Evolutionary conservation across 2,113 vertebrate genomes (phyloP).

Genomic region (Onychorhynchus coronatus): DNA sequence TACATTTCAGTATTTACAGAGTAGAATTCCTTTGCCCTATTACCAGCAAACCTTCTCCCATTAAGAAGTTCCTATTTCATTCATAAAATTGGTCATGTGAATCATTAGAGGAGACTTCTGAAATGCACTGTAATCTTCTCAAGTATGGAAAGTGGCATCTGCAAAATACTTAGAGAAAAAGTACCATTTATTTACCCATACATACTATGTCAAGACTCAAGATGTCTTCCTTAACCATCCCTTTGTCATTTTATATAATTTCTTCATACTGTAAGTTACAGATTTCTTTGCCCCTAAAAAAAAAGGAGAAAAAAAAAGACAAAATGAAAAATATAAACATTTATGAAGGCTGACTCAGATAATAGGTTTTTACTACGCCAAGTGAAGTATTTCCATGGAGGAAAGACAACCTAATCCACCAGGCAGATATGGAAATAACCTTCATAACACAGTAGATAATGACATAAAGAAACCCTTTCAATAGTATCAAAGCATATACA

Average conservation of each 20-base stretch:
- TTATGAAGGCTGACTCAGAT: not conserved
- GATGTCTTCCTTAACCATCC: conserved; percentile 82
- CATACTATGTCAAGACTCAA: not conserved
- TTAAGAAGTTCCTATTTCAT: not conserved
- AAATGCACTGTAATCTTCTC: not conserved
- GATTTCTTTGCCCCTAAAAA: conserved; percentile 85
- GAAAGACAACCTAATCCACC: not conserved
- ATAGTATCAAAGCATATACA: not conserved
- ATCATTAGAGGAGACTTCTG: not conserved
- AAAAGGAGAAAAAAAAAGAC: not conserved
- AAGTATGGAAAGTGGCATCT: not conserved
- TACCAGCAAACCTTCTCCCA: not conserved
- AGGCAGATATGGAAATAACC: not conserved
- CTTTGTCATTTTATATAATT: conserved; percentile 91
- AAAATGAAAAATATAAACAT: not conserved
- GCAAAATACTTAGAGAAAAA: conserved; percentile 23
- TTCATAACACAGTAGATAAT: not conserved
- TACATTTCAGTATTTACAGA: not conserved
- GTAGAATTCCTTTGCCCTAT: not conserved
- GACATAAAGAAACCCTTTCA: not conserved
- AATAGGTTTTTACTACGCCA: not conserved
- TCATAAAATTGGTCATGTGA: not conserved
- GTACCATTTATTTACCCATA: conserved; percentile 63
- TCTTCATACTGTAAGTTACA: conserved; percentile 84
- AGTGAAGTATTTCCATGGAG: not conserved